Percentiles rank a stretch among this genome's conserved stretches.
Evolutionary conservation across 2,797 vertebrate genomes (phyloP).

Genomic region (Benthosema pterotum): DNA sequence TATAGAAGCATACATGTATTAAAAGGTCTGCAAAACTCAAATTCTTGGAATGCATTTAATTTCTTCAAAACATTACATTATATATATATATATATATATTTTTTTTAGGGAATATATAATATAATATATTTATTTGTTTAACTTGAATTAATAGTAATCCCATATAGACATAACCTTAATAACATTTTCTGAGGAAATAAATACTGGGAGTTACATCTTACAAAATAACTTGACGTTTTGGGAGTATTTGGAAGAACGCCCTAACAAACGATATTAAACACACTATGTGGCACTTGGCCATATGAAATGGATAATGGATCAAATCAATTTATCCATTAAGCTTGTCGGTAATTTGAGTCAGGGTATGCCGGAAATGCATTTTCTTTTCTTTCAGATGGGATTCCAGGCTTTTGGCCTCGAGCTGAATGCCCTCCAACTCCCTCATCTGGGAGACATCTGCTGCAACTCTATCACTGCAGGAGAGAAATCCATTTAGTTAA

Average conservation of each 20-base stretch:
- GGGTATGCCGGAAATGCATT: constrained; percentile 60
- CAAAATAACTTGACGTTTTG: neutral
- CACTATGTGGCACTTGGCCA: neutral
- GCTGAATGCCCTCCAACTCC: constrained; percentile 72
- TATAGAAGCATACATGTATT: too few species aligned
- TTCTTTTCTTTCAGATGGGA: constrained; percentile 77
- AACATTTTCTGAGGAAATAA: neutral
- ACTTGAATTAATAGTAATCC: too few species aligned
- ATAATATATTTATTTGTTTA: too few species aligned
- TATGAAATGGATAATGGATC: constrained; percentile 2
- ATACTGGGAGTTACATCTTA: constrained; percentile 2
- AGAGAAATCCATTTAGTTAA: constrained; percentile 24
- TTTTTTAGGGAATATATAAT: too few species aligned
- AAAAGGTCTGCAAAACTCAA: too few species aligned
- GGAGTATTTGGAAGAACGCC: neutral
- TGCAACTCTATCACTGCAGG: constrained; percentile 68
- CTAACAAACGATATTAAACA: neutral
- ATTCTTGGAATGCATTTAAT: too few species aligned
- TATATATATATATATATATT: too few species aligned
- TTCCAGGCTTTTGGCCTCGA: constrained; percentile 68
- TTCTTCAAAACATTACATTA: too few species aligned
- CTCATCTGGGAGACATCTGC: constrained; percentile 66
- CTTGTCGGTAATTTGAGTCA: constrained; percentile 75
- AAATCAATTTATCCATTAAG: constrained; percentile 56
- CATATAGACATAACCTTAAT: too few species aligned